Base-by-base conservation (phyloP, 2,888 invertebrate species). In the Drosophila multiciliata region DNA sequence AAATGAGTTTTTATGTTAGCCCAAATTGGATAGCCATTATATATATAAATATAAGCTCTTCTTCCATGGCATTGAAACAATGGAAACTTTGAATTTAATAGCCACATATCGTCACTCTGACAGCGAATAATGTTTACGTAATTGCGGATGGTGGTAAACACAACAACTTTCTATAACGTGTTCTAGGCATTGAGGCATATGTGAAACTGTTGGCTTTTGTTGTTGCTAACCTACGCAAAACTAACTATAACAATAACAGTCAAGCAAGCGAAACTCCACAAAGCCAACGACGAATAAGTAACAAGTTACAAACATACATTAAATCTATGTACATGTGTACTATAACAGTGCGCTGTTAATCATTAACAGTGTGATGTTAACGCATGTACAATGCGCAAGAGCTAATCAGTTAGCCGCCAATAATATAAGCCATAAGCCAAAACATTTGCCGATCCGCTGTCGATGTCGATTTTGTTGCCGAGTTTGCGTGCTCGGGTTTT, bases 61-160 rank as follows among this genome's bases (percentile, higher is more conserved):
- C 40, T 48, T n/a, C n/a, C 50, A 2, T 50, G 33, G 11, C 54
- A 32, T 35, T 11, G 12, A 69, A 69, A 70, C 65, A 74, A 75
- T 70, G 29, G 42, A 53, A 49, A 53, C 42, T 59, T 26, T 35
- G 32, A 50, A 35, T 50, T 53, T 42, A 45, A 38, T 40, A 35
- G 23, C 33, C 17, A 40, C 62, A 45, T 12, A 62, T 35, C 35
- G 11, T 15, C 50, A 52, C 36, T 20, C 42, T 20, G 57, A 6
- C 53, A 35, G n/a, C 77, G 71, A 64, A 73, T 80, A 85, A 82
- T 85, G 80, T 83, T 83, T 85, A 85, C 83, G 83, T 80, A 85
- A 83, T 81, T 80, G 66, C 67, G 81, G 78, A 66, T 68, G 77
- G 55, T 68, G 77, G 55, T 54, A 42, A 55, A 67, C 53, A 62